Base-by-base conservation (phyloP, 2,888 invertebrate genomes). In the Dastarcus helophoroides region DNA sequence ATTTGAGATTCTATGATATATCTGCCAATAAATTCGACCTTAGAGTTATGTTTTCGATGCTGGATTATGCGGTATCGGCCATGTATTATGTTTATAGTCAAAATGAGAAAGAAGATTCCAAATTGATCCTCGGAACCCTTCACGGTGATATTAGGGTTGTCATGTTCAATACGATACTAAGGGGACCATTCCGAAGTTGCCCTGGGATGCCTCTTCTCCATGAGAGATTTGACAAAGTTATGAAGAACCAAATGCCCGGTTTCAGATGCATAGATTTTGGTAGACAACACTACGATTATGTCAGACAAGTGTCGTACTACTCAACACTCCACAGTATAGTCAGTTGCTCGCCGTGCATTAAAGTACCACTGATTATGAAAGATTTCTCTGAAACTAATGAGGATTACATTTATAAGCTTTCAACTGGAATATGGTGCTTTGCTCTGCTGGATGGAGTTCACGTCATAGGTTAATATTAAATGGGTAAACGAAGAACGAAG, bases 1-100 rank as follows among this genome's bases (percentile, higher is more conserved):
- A 84, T 51, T 60, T 88, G 24, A 70, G 79, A 40, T 83, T 88
- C 58, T 88, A 86, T 51, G 85, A 86, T 54, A 76, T 76, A 25
- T 74, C 75, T 11, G 80, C 77, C 4, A 72, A 72, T 33, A 79
- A 77, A 32, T 84, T 84, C 55, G 73, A 75, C 22, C 62, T 82
- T 23, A 68, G 80, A 44, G 68, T 82, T 32, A 66, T 78, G 41
- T 74, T 88, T 39, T 70, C 73, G 1, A 77, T 76, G 35, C 67
- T 80, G 54, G 71, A 75, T 26, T 63, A 68, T 41, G 73, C 68
- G 5, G 61, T 69, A 2, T 58, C 61, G 2, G 58, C 64, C 13
- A 68, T 74, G 67, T 49, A 68, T 53, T 81, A 79, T 56, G 68
- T 71, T 49, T 78, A 76, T 51, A 58, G 65, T 41, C 52, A 62